These are phyloP conservation scores for Deilephila porcellus DNA, from an alignment of 2,888 invertebrate genomes.

Conservation along the genomic window DNA sequence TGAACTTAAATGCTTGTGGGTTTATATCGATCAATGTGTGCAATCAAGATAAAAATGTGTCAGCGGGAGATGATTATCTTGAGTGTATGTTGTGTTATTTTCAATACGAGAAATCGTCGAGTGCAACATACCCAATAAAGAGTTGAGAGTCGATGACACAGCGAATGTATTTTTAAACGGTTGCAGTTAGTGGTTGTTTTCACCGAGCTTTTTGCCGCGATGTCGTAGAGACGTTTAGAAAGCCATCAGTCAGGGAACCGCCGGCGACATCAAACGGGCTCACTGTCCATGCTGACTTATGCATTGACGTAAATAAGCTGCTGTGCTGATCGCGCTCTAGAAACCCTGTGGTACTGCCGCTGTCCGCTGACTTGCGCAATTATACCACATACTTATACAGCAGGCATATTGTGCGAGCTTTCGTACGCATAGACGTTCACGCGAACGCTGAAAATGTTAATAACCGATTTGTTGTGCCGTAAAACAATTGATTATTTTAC, in stretches of 20 bases:
- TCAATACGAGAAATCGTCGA: constrained; percentile 49
- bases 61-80: neutral
- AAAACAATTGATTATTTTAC: constrained; percentile 5
- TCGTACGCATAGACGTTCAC: neutral
- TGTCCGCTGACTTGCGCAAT: constrained; percentile 11
- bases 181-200: constrained; percentile 75
- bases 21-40: neutral
- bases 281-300: constrained; percentile 55
- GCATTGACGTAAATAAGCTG: constrained; percentile 55
- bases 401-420: neutral
- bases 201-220: constrained; percentile 74
- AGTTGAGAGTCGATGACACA: constrained; percentile 51
- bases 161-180: constrained; percentile 73
- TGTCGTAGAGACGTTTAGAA: constrained; percentile 77
- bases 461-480: neutral
- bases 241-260: constrained; percentile 79
- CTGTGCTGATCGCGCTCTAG: constrained; percentile 35
- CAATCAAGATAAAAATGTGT: neutral
- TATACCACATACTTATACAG: neutral
- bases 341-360: constrained; percentile 29
- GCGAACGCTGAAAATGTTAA: neutral
- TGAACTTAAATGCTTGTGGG: neutral
- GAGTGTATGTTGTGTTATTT: constrained; percentile 1
- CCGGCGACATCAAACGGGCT: constrained; percentile 71
- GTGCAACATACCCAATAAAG: constrained; percentile 52